Conservation (phyloP, 2,113 vertebrate genomes). For the Numida meleagris region DNA sequence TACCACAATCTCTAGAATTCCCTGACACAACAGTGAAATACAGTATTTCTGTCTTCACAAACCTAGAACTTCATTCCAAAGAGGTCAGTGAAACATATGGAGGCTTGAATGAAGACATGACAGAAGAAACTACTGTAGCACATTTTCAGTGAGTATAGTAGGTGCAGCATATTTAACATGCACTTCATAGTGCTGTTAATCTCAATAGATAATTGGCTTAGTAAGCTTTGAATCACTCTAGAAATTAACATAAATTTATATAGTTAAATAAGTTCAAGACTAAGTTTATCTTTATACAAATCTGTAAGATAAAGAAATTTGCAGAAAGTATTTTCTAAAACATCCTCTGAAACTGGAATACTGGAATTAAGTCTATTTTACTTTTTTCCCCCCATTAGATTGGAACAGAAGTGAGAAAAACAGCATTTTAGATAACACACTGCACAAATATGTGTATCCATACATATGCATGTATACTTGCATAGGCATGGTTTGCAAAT, state of each 20-base stretch:
- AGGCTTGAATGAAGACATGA: background rate
- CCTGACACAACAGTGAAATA: background rate
- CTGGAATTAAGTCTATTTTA: background rate
- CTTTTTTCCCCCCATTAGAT: background rate
- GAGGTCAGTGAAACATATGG: background rate
- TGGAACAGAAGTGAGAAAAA: background rate
- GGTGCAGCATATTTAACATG: background rate
- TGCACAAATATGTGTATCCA: background rate
- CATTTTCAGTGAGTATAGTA: background rate
- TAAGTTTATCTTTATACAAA: too few relatives aligned
- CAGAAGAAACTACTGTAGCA: background rate
- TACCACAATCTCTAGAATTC: background rate
- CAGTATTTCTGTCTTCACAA: background rate
- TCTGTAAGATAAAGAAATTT: too few relatives aligned
- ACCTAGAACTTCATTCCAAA: background rate
- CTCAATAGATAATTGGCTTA: background rate
- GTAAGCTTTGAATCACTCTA: background rate
- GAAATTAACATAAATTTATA: background rate
- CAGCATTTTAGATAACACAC: background rate
- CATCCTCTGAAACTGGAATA: background rate
- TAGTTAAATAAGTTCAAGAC: background rate
- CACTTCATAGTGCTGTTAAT: background rate
- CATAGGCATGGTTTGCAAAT: background rate
- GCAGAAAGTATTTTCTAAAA: background rate
- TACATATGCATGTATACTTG: background rate